phyloP scores from a whole-genome alignment of 2,888 invertebrate species.

The Philopedon plagiatum region DNA sequence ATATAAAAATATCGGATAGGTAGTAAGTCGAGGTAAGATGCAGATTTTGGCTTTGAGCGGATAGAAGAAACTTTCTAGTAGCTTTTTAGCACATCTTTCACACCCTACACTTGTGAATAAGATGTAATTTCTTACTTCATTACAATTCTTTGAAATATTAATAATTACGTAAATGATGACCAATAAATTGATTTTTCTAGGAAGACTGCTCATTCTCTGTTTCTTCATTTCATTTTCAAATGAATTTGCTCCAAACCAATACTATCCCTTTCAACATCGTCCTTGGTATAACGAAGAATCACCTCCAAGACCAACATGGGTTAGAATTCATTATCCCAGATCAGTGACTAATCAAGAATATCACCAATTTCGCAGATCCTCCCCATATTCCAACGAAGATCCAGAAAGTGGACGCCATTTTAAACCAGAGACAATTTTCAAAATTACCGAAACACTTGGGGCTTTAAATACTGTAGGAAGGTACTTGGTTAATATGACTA shows the following conservation, averaged over 20 bases:
- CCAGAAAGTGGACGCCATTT: conserved; percentile 64
- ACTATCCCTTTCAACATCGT: conserved; percentile 50
- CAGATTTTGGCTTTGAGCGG: too few species aligned
- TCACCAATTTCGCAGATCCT: conserved; percentile 28
- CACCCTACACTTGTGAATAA: too few species aligned
- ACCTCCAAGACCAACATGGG: conserved; percentile 57
- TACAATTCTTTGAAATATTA: not conserved
- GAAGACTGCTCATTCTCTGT: conserved; percentile 56
- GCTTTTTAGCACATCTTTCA: too few species aligned
- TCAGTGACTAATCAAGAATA: conserved; percentile 41
- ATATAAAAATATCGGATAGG: too few species aligned
- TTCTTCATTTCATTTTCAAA: conserved; percentile 55
- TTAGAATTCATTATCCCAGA: conserved; percentile 58
- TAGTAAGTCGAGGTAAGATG: too few species aligned
- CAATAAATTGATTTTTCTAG: conserved; percentile 53
- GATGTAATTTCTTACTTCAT: too few species aligned
- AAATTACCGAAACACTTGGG: conserved; percentile 75
- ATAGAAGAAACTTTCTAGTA: too few species aligned
- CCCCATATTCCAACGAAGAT: conserved; percentile 50
- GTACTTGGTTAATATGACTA: conserved; percentile 87
- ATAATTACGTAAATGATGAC: not conserved
- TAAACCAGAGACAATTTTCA: conserved; percentile 68
- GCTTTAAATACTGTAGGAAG: conserved; percentile 90
- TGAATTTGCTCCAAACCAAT: conserved; percentile 53
- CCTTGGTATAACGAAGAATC: conserved; percentile 56